Evolutionary conservation across 2,113 vertebrate species (phyloP), one percentile per base, ranked within the genome.

Genomic region (Rhinopomastus cyanomelas): DNA sequence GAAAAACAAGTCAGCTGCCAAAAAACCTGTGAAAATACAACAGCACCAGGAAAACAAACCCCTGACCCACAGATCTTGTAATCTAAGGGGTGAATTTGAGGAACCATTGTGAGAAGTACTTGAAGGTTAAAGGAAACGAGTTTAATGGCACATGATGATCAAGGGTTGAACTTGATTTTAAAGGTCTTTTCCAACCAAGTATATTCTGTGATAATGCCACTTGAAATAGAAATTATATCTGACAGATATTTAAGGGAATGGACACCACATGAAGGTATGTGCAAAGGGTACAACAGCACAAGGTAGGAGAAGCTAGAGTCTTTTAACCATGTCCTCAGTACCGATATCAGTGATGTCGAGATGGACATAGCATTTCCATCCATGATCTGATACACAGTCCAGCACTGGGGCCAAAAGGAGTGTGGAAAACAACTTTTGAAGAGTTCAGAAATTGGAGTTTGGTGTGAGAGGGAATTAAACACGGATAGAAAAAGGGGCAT

Each of bases 231-330:
- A 62, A 23, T 68, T 5, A 2, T 46, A 46, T 36, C 29, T 68
- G 29, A 21, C 12, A 36, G 26, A 4, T 67, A 3, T 6, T 48
- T 6, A 19, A 53, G 39, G 60, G 61, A 55, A 34, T 21, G 25
- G 57, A 12, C 9, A 68, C 16, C 20, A 29, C 18, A 8, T 1
- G 0, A 11, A 27, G 29, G 23, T 32, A 11, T 16, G 11, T 46
- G 49, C n/a, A 34, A 69, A 74, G 32, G 42, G 21, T 65, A 16
- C 25, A 37, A 7, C 3, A 46, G 73, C 32, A 56, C 20, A 27
- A 48, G 68, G 30, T n/a, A 82, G 56, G 81, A 81, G 59, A 68
- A 14, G 5, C 29, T 32, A 6, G 42, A 29, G 6, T 52, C 10
- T 37, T 78, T 25, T 34, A 19, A 64, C 29, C 46, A 7, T 21